A percentile compares a stretch with the other conserved stretches of the same genome.
Conservation (phyloP, 2,888 invertebrate genomes). For the Nematopogon swammerdamellus region DNA sequence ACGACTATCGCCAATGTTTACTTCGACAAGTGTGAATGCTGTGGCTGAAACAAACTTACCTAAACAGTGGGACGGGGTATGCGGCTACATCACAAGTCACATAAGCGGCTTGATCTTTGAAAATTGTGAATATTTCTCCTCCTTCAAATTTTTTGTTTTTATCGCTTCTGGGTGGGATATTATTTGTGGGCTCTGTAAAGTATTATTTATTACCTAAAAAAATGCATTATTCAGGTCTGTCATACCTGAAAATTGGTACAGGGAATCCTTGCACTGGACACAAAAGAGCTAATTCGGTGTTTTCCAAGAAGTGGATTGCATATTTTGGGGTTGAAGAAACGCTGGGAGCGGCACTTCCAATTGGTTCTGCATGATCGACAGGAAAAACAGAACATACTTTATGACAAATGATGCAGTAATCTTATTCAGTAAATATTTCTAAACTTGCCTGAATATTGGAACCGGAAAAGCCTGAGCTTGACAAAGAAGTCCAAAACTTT, state of each 20-base stretch:
- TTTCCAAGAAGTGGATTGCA: conserved; percentile 32
- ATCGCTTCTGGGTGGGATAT: conserved; percentile 59
- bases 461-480: conserved; percentile 56
- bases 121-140: conserved; percentile 40
- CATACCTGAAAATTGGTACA: conserved; percentile 64
- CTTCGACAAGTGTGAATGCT: no score
- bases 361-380: conserved; percentile 32
- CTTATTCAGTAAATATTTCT: background rate
- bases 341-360: conserved; percentile 45
- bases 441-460: conserved; percentile 43
- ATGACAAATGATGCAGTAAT: no score
- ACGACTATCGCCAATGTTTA: no score
- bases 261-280: conserved; percentile 59
- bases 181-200: conserved; percentile 67
- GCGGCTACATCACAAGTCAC: conserved; percentile 54
- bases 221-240: background rate
- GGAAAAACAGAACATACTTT: conserved; percentile 1
- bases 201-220: no score
- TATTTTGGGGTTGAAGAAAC: conserved; percentile 50
- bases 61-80: conserved; percentile 50
- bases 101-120: conserved; percentile 29
- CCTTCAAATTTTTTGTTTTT: conserved; percentile 37
- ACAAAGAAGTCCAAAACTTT: conserved; percentile 40
- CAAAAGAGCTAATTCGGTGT: conserved; percentile 35
- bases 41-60: no score